phyloP scores from a whole-genome alignment of 2,797 vertebrate species.

The Tokudaia muenninki region DNA sequence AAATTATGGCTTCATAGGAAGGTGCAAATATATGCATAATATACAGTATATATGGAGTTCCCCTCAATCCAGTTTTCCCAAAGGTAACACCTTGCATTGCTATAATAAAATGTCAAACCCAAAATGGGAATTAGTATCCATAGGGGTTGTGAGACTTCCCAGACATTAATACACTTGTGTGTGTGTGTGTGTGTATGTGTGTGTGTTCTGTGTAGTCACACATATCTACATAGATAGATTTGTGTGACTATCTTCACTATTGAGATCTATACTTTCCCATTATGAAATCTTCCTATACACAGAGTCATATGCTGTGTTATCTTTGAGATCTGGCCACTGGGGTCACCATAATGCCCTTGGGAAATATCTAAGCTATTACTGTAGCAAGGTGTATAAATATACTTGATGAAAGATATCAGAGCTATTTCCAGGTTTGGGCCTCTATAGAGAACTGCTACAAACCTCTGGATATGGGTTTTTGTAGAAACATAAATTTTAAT shows the following conservation, averaged over 20 bases:
- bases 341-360: neutral
- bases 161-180: fast-evolving
- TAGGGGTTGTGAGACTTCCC: neutral
- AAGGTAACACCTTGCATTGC: neutral
- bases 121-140: neutral
- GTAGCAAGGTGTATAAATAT: neutral
- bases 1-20: neutral
- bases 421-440: neutral
- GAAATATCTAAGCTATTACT: neutral
- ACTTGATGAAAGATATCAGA: neutral
- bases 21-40: neutral
- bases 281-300: neutral
- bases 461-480: neutral
- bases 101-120: neutral
- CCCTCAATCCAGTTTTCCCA: neutral
- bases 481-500: conserved; percentile 46
- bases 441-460: neutral
- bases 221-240: neutral
- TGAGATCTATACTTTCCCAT: neutral
- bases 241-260: neutral
- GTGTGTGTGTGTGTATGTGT: fast-evolving
- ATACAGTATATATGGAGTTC: neutral
- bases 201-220: neutral
- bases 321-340: neutral
- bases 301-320: neutral